Conservation (phyloP, 30 jellyfish, hydroid and myxozoan genomes). For the Aurelia sp. region DNA sequence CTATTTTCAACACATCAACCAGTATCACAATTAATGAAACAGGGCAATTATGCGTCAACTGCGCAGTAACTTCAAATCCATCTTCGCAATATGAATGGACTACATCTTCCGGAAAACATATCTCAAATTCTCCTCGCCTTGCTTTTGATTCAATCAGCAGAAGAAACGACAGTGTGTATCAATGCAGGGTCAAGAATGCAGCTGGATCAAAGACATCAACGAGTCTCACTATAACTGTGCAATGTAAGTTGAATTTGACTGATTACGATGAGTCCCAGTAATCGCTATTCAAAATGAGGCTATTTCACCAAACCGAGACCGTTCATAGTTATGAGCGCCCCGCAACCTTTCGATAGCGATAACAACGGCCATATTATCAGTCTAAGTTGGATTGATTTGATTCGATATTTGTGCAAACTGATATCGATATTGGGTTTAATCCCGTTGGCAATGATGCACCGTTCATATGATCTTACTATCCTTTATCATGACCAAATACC, state of each 20-base stretch:
- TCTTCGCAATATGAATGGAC: constrained; percentile 19
- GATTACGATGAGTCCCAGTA: no score
- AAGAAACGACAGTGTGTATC: constrained; percentile 11
- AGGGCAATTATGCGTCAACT: not conserved
- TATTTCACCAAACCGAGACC: no score
- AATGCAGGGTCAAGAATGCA: constrained; percentile 25
- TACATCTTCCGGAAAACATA: not conserved
- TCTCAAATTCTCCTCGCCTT: constrained; percentile 27
- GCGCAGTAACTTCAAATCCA: constrained; percentile 16
- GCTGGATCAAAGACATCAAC: constrained; percentile 37
- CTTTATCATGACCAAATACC: no score
- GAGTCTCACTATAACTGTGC: constrained; percentile 38
- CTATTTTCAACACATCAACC: constrained; percentile 26
- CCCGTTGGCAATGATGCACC: no score
- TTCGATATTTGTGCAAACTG: no score
- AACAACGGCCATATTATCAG: no score
- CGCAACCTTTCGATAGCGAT: no score
- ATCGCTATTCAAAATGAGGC: no score
- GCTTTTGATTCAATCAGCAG: constrained; percentile 16
- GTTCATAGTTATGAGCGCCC: no score
- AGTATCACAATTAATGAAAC: not conserved
- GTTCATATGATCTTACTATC: no score
- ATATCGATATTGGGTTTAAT: no score
- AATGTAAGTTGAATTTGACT: constrained; percentile 30
- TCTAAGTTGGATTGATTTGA: constrained; percentile 4